Base-by-base conservation (phyloP, 35 echinoderm and acorn worm genomes). In the Chiridota heheva region DNA sequence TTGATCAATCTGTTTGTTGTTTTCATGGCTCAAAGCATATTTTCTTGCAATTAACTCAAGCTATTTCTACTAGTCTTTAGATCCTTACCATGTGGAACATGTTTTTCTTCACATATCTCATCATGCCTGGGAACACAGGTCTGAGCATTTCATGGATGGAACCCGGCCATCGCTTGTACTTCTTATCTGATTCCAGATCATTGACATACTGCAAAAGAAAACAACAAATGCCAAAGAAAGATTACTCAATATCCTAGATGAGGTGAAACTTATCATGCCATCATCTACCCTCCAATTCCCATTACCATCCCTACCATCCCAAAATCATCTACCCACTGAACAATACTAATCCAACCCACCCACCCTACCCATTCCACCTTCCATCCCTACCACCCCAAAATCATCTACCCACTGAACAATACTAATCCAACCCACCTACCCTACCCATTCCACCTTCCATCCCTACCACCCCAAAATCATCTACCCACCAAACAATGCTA, bases 1-100 rank as follows among this genome's bases (percentile, higher is more conserved):
- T n/a, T n/a, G n/a, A n/a, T n/a, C n/a, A n/a, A n/a, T n/a, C n/a
- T n/a, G n/a, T n/a, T n/a, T n/a, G n/a, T n/a, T n/a, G n/a, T n/a
- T n/a, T n/a, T n/a, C n/a, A n/a, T n/a, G n/a, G n/a, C n/a, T n/a
- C n/a, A n/a, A n/a, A n/a, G n/a, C n/a, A n/a, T n/a, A n/a, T n/a
- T n/a, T n/a, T n/a, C n/a, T n/a, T n/a, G n/a, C n/a, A n/a, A n/a
- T n/a, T n/a, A n/a, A n/a, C n/a, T n/a, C n/a, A n/a, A n/a, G n/a
- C n/a, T n/a, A n/a, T n/a, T n/a, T n/a, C n/a, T n/a, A n/a, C n/a
- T n/a, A n/a, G n/a, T n/a, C n/a, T n/a, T n/a, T n/a, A n/a, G n/a
- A n/a, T 0, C 60, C 95, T 98, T 78, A 98, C 95, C 80, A 98
- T 53, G 62, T 98, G 89, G 53, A 98, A 98, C 59, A 98, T 82